Percentiles rank a stretch among this genome's conserved stretches.
Conservation (phyloP, 2,797 vertebrate species). For the Tachyglossus aculeatus region DNA sequence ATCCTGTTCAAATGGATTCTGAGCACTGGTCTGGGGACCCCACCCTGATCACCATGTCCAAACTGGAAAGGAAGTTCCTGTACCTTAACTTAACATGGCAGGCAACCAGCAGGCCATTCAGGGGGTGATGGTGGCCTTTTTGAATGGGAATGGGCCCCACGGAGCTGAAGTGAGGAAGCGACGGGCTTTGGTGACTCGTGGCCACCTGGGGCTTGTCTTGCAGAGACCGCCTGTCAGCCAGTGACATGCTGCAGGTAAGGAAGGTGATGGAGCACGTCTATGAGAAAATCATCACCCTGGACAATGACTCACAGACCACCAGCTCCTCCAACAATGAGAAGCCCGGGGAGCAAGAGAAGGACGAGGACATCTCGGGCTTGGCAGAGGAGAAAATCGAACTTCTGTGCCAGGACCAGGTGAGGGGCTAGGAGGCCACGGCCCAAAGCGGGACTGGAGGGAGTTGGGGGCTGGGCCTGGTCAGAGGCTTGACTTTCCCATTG, state of each 20-base stretch:
- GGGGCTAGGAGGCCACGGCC: neutral
- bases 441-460: too few species aligned
- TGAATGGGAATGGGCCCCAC: too few species aligned
- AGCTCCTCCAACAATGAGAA: conserved; percentile 98
- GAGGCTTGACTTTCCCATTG: neutral
- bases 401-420: conserved; percentile 97
- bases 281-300: conserved; percentile 98
- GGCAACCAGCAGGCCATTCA: too few species aligned
- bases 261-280: conserved; percentile 99
- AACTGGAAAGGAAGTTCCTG: too few species aligned
- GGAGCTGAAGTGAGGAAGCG: too few species aligned
- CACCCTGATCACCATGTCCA: too few species aligned
- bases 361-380: conserved; percentile 94
- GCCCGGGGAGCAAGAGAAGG: conserved; percentile 94
- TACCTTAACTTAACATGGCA: too few species aligned
- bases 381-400: conserved; percentile 99
- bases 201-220: neutral
- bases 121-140: too few species aligned
- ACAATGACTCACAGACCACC: conserved; percentile 98
- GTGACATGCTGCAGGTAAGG: conserved; percentile 98
- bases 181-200: too few species aligned
- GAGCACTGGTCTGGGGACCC: too few species aligned
- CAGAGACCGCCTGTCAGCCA: conserved; percentile 95
- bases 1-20: too few species aligned
- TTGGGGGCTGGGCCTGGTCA: neutral